These are phyloP conservation scores for Idaea straminata DNA, from an alignment of 2,888 invertebrate species.

Conservation along the genomic window DNA sequence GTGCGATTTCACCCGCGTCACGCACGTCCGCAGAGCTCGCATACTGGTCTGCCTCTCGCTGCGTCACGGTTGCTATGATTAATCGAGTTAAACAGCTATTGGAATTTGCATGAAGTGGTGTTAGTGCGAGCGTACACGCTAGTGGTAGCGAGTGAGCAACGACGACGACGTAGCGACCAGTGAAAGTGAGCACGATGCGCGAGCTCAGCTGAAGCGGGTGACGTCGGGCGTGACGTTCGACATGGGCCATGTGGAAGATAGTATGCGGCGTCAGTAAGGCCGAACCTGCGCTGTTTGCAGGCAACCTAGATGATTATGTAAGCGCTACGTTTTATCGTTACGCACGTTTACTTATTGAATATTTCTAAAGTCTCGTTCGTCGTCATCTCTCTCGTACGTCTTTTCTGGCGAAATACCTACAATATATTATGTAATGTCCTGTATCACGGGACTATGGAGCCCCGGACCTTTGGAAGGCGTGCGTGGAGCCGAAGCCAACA, in stretches of 20 bases:
- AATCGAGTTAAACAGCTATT: constrained; percentile 56
- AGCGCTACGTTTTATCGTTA: constrained; percentile 32
- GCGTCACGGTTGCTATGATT: constrained; percentile 33
- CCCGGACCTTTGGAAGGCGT: no score
- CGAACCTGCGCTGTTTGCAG: constrained; percentile 64
- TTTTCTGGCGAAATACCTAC: no score
- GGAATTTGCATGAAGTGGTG: constrained; percentile 49
- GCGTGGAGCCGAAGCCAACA: no score
- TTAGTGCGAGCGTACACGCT: constrained; percentile 29
- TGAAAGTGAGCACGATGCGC: constrained; percentile 70
- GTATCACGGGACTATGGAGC: no score
- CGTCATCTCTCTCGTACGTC: no score
- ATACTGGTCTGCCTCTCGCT: constrained; percentile 48
- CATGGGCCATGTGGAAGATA: constrained; percentile 78
- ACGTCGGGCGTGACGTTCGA: constrained; percentile 59
- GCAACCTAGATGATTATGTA: constrained; percentile 69
- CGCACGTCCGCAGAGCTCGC: constrained; percentile 62
- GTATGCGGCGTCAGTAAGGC: constrained; percentile 73
- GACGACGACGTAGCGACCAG: constrained; percentile 37
- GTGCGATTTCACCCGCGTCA: constrained; percentile 72
- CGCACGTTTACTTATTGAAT: neutral
- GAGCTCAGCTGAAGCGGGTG: constrained; percentile 62
- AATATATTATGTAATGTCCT: no score
- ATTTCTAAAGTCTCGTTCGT: neutral
- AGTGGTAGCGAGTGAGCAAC: constrained; percentile 17